Conservation (phyloP, 2,113 vertebrate species). For the Cyanistes caeruleus region DNA sequence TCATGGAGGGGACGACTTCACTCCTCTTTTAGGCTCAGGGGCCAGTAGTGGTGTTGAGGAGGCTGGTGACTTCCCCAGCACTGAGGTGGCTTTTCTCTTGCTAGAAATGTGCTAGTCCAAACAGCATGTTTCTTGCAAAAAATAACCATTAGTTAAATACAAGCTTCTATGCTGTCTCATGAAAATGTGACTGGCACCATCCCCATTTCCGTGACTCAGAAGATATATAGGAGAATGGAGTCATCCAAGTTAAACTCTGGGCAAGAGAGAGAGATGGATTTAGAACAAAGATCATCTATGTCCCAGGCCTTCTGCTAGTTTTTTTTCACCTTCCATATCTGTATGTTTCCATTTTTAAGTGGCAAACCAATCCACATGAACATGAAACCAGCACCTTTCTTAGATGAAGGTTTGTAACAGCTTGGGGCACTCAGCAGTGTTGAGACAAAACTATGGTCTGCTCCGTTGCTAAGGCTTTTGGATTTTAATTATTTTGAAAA, state of each 20-base stretch:
- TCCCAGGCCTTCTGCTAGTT: not conserved
- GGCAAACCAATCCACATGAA: not conserved
- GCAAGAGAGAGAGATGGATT: not conserved
- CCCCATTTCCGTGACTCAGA: not conserved
- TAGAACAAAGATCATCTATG: not conserved
- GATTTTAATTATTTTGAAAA: constrained; percentile 50
- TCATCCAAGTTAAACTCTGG: not conserved
- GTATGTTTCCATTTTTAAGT: not conserved
- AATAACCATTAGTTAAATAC: not conserved
- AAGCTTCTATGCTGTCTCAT: accelerated
- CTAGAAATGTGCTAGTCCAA: not conserved
- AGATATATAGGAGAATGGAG: not conserved
- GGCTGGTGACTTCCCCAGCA: not conserved
- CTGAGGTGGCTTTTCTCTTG: not conserved
- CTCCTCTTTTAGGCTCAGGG: not conserved
- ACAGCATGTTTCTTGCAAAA: not conserved
- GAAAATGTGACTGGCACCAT: not conserved
- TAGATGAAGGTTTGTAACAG: not conserved
- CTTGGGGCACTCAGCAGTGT: not conserved
- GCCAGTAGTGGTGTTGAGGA: not conserved
- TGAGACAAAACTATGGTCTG: not conserved
- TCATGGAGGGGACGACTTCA: not conserved
- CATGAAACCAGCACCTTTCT: not conserved
- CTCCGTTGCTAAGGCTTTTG: not conserved
- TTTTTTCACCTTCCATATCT: not conserved